Conservation (phyloP, 2,113 vertebrate species). For the Podilymbus podiceps region DNA sequence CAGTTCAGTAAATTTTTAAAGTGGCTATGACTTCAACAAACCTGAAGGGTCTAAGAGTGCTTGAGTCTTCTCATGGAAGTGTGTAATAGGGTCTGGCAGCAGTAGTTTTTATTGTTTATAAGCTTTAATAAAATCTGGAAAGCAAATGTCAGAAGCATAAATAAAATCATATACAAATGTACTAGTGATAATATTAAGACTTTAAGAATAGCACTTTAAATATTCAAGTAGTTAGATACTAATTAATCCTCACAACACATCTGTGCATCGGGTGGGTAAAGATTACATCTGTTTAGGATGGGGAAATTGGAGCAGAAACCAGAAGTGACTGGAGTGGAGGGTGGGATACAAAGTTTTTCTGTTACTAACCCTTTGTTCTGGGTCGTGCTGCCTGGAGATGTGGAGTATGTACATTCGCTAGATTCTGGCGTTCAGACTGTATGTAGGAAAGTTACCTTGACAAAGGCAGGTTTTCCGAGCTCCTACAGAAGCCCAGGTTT, state of each 20-base stretch:
- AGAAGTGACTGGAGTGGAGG: not conserved
- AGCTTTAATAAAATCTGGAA: not conserved
- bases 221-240: not conserved
- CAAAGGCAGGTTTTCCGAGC: not conserved
- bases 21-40: not conserved
- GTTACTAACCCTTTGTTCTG: not conserved
- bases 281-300: not conserved
- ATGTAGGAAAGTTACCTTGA: not conserved
- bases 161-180: not conserved
- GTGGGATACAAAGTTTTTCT: not conserved
- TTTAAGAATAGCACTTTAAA: not conserved
- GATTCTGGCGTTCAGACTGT: not conserved
- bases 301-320: not conserved
- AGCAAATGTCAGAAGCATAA: slow-evolving; percentile 11
- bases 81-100: not conserved
- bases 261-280: not conserved
- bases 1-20: not conserved
- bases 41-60: not conserved
- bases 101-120: not conserved
- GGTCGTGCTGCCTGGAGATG: not conserved
- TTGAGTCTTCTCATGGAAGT: not conserved
- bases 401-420: not conserved
- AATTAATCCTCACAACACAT: not conserved
- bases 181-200: not conserved
- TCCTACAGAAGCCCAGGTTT: not conserved